Conservation (phyloP, 2,888 invertebrate genomes). For the Plebejus argus region DNA sequence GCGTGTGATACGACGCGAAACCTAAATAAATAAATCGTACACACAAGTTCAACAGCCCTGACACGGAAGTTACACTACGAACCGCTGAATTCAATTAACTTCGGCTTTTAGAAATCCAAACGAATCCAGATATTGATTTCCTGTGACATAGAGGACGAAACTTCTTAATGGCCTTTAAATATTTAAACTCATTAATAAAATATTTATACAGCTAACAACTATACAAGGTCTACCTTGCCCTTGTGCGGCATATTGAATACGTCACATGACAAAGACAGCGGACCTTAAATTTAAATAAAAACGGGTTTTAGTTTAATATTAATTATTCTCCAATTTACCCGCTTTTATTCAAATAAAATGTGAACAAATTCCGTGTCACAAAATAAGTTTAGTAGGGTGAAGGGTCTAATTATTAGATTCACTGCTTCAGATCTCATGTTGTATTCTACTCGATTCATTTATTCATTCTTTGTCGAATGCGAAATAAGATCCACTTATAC, state of each 20-base stretch:
- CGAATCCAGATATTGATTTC: slow-evolving; percentile 9
- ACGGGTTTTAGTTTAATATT: too few relatives aligned
- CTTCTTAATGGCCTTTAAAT: not conserved
- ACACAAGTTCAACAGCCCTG: slow-evolving; percentile 13
- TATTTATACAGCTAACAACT: not conserved
- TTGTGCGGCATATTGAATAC: not conserved
- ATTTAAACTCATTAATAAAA: not conserved
- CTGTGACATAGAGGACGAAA: not conserved
- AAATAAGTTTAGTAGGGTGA: slow-evolving; percentile 11
- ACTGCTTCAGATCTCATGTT: slow-evolving; percentile 32
- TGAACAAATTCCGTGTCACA: not conserved
- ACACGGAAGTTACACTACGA: slow-evolving; percentile 6
- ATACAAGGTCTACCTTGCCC: not conserved
- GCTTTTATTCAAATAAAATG: not conserved
- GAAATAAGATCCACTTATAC: slow-evolving; percentile 28
- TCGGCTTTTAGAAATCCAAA: slow-evolving; percentile 9
- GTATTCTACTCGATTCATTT: slow-evolving; percentile 31
- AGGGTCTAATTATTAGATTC: slow-evolving; percentile 26
- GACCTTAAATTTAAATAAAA: too few relatives aligned
- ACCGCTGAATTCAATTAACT: slow-evolving; percentile 21
- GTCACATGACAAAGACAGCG: not conserved
- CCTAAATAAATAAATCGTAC: slow-evolving; percentile 14
- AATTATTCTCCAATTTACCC: too few relatives aligned
- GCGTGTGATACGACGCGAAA: not conserved
- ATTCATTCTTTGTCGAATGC: slow-evolving; percentile 32